Evolutionary conservation across 2,797 vertebrate species (phyloP).

Genomic region (Melanotaenia pygmaea): DNA sequence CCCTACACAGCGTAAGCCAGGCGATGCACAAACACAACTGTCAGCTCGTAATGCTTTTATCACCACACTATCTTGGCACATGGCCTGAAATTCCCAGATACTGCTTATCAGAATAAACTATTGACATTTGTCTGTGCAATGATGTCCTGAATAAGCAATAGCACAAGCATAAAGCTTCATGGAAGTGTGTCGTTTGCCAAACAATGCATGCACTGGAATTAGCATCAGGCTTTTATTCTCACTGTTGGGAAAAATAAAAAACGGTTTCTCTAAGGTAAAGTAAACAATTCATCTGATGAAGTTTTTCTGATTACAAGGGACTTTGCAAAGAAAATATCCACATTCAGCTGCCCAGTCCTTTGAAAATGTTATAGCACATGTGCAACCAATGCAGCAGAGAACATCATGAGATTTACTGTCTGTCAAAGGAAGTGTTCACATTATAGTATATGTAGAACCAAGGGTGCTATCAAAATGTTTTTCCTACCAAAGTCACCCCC

Average conservation of each 20-base stretch:
- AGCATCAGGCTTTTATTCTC: conserved; percentile 19
- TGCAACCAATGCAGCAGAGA: conserved; percentile 62
- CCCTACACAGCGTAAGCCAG: conserved; percentile 46
- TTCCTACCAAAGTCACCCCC: conserved; percentile 67
- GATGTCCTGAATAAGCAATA: conserved; percentile 71
- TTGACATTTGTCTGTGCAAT: conserved; percentile 71
- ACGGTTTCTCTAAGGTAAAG: conserved; percentile 28
- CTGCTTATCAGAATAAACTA: conserved; percentile 77
- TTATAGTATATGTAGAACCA: conserved; percentile 59
- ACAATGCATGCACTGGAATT: conserved; percentile 17
- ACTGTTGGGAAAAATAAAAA: conserved; percentile 15
- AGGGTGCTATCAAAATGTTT: conserved; percentile 73
- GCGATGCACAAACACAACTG: conserved; percentile 67
- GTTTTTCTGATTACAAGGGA: conserved; percentile 29
- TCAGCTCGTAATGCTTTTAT: conserved; percentile 76
- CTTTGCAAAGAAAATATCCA: conserved; percentile 22
- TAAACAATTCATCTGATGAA: conserved; percentile 13
- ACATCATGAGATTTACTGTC: conserved; percentile 68
- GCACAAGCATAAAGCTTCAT: conserved; percentile 19
- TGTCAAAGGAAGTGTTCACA: conserved; percentile 64
- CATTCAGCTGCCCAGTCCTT: conserved; percentile 15
- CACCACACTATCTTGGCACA: conserved; percentile 70
- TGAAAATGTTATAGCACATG: conserved; percentile 45
- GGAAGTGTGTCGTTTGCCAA: conserved; percentile 28
- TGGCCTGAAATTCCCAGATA: conserved; percentile 73